These are phyloP conservation scores for Camponotus floridanus DNA, from an alignment of 1,140 invertebrate species.

Conservation along the genomic window DNA sequence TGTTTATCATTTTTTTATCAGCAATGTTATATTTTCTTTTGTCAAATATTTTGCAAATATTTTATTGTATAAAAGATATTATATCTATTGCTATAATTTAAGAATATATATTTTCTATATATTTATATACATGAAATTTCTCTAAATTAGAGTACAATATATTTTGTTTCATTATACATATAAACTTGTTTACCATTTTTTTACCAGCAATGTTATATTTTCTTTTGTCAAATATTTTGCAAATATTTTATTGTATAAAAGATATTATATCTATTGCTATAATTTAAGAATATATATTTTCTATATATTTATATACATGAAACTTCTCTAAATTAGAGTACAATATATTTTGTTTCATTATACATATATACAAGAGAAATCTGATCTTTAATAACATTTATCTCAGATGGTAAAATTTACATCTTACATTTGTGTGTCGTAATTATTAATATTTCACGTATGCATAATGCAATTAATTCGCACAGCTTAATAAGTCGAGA, in stretches of 20 bases:
- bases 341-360: constrained; percentile 7
- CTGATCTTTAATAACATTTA: constrained; percentile 39
- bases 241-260: not conserved
- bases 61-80: not conserved
- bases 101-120: not conserved
- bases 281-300: not conserved
- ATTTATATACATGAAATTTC: not conserved
- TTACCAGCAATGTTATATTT: not conserved
- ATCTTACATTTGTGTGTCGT: constrained; percentile 33
- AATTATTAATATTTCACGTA: constrained; percentile 50
- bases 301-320: not conserved
- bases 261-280: not conserved
- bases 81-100: not conserved
- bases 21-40: not conserved
- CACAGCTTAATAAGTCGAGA: constrained; percentile 38
- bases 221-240: not conserved
- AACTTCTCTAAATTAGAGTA: constrained; percentile 16
- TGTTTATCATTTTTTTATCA: not conserved
- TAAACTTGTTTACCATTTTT: not conserved
- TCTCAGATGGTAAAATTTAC: constrained; percentile 28
- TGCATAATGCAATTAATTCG: constrained; percentile 52
- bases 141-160: constrained; percentile 5
- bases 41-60: not conserved
- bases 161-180: constrained; percentile 5
- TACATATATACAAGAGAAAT: not conserved